Evolutionary conservation across 1,140 invertebrate species (phyloP).

Genomic region (Panagrolaimus sp.): DNA sequence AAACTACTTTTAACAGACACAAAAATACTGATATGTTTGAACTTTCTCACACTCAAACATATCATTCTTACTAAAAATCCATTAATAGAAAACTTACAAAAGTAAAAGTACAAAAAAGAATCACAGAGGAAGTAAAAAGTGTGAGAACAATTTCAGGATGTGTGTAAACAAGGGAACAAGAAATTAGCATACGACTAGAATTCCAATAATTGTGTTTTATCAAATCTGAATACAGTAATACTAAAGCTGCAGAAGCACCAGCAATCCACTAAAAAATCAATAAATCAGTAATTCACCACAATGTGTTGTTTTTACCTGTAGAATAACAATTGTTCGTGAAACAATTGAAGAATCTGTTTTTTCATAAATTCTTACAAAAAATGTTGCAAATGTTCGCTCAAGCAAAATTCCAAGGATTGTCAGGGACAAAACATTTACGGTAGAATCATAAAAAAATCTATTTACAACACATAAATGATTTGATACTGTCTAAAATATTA

Average conservation of each 20-base stretch:
- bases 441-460: not conserved
- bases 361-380: constrained; percentile 1
- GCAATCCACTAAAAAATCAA: not conserved
- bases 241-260: not conserved
- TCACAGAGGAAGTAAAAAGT: constrained; percentile 1
- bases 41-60: too few species aligned
- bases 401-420: not conserved
- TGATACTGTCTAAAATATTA: not conserved
- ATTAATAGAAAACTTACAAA: not conserved
- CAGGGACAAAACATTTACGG: constrained; percentile 1
- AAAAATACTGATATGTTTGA: too few species aligned
- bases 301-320: not conserved
- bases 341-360: not conserved
- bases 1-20: too few species aligned
- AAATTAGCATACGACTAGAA: not conserved
- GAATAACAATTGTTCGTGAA: not conserved
- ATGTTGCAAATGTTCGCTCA: not conserved
- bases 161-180: constrained; percentile 14
- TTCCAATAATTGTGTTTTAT: not conserved
- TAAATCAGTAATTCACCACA: not conserved
- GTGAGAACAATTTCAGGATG: not conserved
- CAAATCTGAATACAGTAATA: not conserved
- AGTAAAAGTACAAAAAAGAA: not conserved
- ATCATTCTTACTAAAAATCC: too few species aligned
- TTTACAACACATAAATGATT: constrained; percentile 4